Evolutionary conservation across 2,888 invertebrate species (phyloP).

Genomic region (Cantharis rustica): DNA sequence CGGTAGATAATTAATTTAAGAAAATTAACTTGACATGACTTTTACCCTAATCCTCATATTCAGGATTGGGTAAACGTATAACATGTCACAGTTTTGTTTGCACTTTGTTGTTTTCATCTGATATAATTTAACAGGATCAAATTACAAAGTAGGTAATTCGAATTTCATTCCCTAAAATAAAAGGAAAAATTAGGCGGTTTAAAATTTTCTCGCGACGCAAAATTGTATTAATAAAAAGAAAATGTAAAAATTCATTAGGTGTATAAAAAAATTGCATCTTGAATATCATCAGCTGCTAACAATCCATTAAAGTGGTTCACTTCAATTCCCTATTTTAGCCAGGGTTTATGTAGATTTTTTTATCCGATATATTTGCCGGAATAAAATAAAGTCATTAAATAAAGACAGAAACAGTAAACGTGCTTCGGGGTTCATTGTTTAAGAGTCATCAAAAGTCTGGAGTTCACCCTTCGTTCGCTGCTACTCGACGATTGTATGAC

Average conservation of each 20-base stretch:
- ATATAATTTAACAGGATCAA: constrained; percentile 5
- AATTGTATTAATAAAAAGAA: neutral
- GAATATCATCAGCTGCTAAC: neutral
- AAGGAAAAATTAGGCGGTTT: neutral
- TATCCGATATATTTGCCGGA: neutral
- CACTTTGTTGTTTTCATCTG: constrained; percentile 24
- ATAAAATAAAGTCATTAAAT: neutral
- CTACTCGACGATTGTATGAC: constrained; percentile 19
- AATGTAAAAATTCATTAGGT: neutral
- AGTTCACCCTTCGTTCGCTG: constrained; percentile 20
- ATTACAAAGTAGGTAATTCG: neutral
- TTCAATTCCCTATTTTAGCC: neutral
- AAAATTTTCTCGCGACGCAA: neutral
- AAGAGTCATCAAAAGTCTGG: constrained; percentile 17
- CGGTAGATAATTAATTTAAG: constrained; percentile 28
- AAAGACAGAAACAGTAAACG: neutral
- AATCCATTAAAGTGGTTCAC: neutral
- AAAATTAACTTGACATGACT: constrained; percentile 33
- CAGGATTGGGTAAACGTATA: constrained; percentile 24
- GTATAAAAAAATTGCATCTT: neutral
- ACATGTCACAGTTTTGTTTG: constrained; percentile 32
- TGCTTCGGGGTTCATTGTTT: constrained; percentile 5
- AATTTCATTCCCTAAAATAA: neutral
- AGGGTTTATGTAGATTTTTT: neutral
- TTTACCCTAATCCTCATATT: constrained; percentile 24